Evolutionary conservation across 1,140 invertebrate species (phyloP), one percentile per base, ranked within the genome.

Genomic region (Oryctes rhinoceros): DNA sequence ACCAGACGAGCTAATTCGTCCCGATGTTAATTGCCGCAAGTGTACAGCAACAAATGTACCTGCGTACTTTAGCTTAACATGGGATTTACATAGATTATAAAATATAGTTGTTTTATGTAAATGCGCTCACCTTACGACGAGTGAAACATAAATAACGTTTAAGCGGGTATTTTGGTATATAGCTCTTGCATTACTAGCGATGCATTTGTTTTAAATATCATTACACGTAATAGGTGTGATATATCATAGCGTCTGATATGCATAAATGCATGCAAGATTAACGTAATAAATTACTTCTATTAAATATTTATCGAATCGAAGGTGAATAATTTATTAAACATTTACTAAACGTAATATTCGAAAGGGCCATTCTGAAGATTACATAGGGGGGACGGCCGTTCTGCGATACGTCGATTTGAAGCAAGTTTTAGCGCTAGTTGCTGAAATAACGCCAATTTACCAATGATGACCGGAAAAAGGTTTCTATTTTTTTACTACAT

Each of bases 191-290:
- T 71, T 71, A 71, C 20, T 37, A 71, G 65, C 24, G 65, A 71
- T 71, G 65, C 65, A 71, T 71, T 71, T 71, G 65, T 71, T 71
- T 71, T 71, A 71, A 71, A 71, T 71, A 71, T 71, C 65, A 71
- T 71, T 71, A 71, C 65, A 7, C 20, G 65, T 71, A 71, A 71
- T 71, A 71, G 65, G 65, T 71, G 65, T 71, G 65, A 71, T 71
- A 71, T 71, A 71, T 71, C 65, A 71, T 7, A 35, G 18, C 24
- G 35, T 71, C 65, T 71, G 35, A 71, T 67, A 24, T 71, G 7
- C 35, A 71, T 71, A 59, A 35, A 71, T 71, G 65, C 13, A 71
- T 35, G 35, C 53, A 15, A 20, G 53, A n/a, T 62, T 62, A 71
- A 35, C 24, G 24, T 35, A 24, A 71, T 71, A 24, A 71, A 71